Conservation (phyloP, 2,797 vertebrate genomes). For the Chloroceryle inda region DNA sequence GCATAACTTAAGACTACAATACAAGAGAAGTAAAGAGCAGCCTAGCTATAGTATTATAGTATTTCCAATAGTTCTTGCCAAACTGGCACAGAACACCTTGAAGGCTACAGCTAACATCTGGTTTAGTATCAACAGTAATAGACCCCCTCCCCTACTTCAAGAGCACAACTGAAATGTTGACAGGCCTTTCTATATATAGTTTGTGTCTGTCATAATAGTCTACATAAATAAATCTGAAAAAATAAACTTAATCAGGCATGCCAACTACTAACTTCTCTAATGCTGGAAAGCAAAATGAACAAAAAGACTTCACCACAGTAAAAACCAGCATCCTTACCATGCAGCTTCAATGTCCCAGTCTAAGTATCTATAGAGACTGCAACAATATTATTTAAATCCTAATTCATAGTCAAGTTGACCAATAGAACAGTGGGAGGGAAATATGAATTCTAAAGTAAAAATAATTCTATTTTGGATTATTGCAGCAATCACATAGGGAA, state of each 20-base stretch:
- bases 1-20: background rate
- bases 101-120: background rate
- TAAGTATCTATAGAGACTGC: background rate
- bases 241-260: background rate
- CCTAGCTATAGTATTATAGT: no score
- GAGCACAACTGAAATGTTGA: background rate
- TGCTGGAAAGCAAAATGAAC: background rate
- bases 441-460: background rate
- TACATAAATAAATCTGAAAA: slow-evolving; percentile 17
- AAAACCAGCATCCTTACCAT: background rate
- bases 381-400: background rate
- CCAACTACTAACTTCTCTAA: slow-evolving; percentile 1
- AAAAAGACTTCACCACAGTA: background rate
- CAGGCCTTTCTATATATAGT: slow-evolving; percentile 21
- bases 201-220: background rate
- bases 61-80: background rate
- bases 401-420: background rate
- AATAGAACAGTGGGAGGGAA: background rate
- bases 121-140: background rate
- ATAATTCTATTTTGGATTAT: background rate
- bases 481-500: background rate
- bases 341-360: background rate
- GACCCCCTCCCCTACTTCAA: background rate
- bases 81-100: background rate
- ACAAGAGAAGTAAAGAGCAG: background rate